phyloP scores from a whole-genome alignment of 2,113 vertebrate species.

The Gorsachius goisagi region DNA sequence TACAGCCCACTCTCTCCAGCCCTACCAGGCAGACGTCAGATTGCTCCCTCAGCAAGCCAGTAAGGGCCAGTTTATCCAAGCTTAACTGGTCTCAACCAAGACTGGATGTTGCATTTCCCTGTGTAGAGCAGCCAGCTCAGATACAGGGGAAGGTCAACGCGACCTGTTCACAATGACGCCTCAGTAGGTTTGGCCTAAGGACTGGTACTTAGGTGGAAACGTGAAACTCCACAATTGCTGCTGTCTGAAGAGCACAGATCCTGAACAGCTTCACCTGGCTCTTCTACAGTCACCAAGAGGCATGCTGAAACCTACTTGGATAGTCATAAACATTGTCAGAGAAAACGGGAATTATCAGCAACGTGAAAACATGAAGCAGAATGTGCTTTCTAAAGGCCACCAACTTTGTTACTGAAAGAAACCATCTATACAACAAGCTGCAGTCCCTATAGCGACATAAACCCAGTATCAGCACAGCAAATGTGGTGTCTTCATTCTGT shows the following conservation, averaged over 20 bases:
- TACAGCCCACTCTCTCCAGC: not conserved
- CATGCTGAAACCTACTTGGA: not conserved
- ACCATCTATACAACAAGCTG: not conserved
- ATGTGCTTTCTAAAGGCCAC: not conserved
- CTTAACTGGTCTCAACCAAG: not conserved
- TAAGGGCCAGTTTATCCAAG: not conserved
- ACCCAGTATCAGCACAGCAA: not conserved
- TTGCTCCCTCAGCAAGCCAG: not conserved
- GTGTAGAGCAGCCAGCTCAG: not conserved
- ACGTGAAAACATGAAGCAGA: not conserved
- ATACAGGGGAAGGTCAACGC: not conserved
- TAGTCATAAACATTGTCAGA: not conserved
- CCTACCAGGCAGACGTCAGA: not conserved
- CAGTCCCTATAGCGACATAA: not conserved
- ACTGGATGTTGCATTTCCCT: not conserved
- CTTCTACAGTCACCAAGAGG: not conserved
- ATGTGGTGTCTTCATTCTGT: not conserved
- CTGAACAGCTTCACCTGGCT: not conserved
- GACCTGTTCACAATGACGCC: not conserved
- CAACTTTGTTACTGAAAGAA: not conserved
- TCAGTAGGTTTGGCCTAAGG: not conserved
- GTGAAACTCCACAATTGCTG: not conserved
- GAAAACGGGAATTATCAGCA: not conserved
- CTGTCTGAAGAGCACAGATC: not conserved
- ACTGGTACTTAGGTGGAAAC: not conserved